Conservation (phyloP, 2,888 invertebrate genomes). For the Folsomia manolachei region DNA sequence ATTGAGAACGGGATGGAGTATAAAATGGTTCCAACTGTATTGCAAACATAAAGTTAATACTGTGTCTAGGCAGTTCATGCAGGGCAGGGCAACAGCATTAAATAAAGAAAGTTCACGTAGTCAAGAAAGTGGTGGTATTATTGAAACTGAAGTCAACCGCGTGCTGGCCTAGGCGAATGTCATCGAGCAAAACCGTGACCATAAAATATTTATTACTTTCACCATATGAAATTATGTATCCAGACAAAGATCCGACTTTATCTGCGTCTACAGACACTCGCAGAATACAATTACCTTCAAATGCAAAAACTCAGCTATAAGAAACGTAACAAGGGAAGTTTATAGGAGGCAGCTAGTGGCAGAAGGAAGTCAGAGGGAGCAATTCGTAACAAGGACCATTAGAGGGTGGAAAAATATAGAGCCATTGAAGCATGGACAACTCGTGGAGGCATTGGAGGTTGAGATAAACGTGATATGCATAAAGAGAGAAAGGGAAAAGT, state of each 20-base stretch:
- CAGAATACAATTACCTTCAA: background rate
- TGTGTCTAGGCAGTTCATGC: background rate
- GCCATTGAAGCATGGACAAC: background rate
- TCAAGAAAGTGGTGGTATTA: background rate
- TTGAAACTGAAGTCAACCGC: background rate
- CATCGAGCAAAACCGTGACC: slow-evolving; percentile 19
- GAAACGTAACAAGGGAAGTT: too few species aligned
- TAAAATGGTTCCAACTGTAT: background rate
- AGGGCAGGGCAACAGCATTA: background rate
- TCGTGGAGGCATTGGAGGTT: background rate
- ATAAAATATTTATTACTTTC: slow-evolving; percentile 33
- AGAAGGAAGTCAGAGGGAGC: too few species aligned
- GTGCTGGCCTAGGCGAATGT: slow-evolving; percentile 4
- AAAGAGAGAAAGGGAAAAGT: slow-evolving; percentile 6
- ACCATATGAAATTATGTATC: slow-evolving; percentile 24
- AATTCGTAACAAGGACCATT: background rate
- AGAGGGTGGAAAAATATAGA: background rate
- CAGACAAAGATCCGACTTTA: background rate
- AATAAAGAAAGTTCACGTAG: background rate
- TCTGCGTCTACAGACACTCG: background rate
- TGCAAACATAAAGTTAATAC: background rate
- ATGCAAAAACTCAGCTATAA: background rate
- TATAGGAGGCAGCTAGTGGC: too few species aligned
- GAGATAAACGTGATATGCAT: slow-evolving; percentile 8
- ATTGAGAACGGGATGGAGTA: background rate